These are phyloP conservation scores for Phataginus tetradactyla DNA, from an alignment of 2,797 vertebrate genomes.

Conservation along the genomic window DNA sequence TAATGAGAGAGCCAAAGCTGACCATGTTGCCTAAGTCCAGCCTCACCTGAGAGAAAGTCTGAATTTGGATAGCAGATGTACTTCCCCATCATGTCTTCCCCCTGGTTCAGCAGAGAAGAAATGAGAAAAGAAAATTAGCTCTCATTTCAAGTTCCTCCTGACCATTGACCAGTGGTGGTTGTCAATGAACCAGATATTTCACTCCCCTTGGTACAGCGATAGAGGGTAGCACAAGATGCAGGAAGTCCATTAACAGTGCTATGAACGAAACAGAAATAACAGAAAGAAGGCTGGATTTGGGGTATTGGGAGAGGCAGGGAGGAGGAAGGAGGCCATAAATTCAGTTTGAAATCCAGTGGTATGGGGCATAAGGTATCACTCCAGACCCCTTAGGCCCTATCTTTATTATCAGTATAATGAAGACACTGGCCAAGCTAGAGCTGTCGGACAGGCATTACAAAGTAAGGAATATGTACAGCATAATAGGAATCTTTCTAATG, in stretches of 20 bases:
- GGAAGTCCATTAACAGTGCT: background rate
- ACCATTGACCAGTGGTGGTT: background rate
- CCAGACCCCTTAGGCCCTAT: background rate
- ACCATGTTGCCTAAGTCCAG: background rate
- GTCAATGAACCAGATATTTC: background rate
- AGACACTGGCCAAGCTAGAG: background rate
- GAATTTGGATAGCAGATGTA: background rate
- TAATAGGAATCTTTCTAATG: conserved; percentile 12
- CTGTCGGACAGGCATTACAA: background rate
- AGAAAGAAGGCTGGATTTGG: background rate
- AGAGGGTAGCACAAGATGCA: background rate
- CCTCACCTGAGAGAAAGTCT: background rate
- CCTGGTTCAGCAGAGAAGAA: background rate
- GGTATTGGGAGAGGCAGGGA: background rate
- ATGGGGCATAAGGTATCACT: background rate
- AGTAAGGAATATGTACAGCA: background rate
- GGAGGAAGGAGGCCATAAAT: background rate
- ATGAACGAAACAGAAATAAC: background rate
- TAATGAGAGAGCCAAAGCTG: conserved; percentile 2
- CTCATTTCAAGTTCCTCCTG: background rate
- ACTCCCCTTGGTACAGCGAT: background rate
- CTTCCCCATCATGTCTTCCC: background rate
- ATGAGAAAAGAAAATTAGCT: background rate
- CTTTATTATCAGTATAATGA: background rate
- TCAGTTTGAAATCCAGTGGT: background rate